Evolutionary conservation across 2,113 vertebrate species (phyloP), one percentile per base, ranked within the genome.

Genomic region (Erythrocebus patas): DNA sequence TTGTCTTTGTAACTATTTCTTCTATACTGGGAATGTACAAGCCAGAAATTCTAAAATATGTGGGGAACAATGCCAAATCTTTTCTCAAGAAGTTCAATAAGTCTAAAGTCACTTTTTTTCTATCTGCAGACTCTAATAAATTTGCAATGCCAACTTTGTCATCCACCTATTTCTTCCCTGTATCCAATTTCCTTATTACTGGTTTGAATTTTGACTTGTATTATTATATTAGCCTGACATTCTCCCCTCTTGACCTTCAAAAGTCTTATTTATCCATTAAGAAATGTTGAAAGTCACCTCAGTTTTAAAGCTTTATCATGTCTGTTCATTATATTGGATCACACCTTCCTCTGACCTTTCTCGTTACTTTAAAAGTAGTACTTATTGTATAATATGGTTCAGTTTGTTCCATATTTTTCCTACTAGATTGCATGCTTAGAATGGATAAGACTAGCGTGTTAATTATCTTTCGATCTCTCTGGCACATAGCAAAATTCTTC

Each of bases 121-220:
- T 82, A 32, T 72, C 6, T 6, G 30, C 38, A 32, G 6, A 86
- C 68, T 85, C n/a, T 72, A 93, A 93, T 92, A 80, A 85, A 92
- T 84, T 89, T 92, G 32, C 57, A 59, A 57, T 89, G n/a, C 16
- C 23, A 64, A 76, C 14, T 92, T 79, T 32, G 66, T 90, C 27
- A 75, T 92, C 12, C 20, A 94, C 50, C 1, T 70, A 27, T 81
- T 82, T 83, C 61, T 40, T 86, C 14, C 7, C 1, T 43, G 64
- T 50, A 76, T 82, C 23, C 61, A 89, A 20, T 78, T 90, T 90
- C 9, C 52, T 92, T 55, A 94, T 61, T 18, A 90, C 17, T 78
- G 12, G 18, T 68, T 95, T 95, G 32, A 95, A 61, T 75, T 86
- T 89, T 89, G 52, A 83, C 27, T 79, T 93, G 8, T 89, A n/a